A percentile compares a stretch with the other conserved stretches of the same genome.
Evolutionary conservation across 2,888 invertebrate genomes (phyloP).

Genomic region (Papilio elwesi): DNA sequence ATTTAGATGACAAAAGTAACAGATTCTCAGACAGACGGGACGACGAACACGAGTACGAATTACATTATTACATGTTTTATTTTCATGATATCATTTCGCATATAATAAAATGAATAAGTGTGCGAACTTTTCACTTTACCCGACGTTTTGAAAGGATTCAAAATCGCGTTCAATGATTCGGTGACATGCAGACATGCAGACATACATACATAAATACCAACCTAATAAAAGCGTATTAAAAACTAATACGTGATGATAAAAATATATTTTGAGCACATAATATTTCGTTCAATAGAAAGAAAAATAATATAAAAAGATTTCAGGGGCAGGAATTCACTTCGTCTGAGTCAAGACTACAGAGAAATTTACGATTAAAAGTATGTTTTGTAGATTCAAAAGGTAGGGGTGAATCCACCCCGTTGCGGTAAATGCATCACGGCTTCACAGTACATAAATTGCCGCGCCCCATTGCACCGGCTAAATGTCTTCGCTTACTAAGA

Average conservation of each 20-base stretch:
- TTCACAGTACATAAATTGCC: slow-evolving; percentile 79
- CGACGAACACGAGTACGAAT: background rate
- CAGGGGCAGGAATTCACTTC: background rate
- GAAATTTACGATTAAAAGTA: slow-evolving; percentile 34
- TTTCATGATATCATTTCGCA: background rate
- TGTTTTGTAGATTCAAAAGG: slow-evolving; percentile 45
- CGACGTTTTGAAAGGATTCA: too few species aligned
- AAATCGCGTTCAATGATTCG: too few species aligned
- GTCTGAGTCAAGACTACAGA: slow-evolving; percentile 5
- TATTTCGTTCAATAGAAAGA: slow-evolving; percentile 5
- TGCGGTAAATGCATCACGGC: slow-evolving; percentile 58
- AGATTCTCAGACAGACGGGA: background rate
- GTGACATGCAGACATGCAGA: background rate
- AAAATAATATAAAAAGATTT: too few species aligned
- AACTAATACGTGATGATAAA: background rate
- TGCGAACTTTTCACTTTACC: too few species aligned
- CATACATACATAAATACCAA: background rate
- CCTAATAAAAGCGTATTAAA: background rate
- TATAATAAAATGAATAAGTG: too few species aligned
- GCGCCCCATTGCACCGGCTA: slow-evolving; percentile 70
- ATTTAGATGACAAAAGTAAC: background rate
- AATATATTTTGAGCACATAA: background rate
- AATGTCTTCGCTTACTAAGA: slow-evolving; percentile 55
- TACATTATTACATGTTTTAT: background rate
- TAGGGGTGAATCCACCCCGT: slow-evolving; percentile 58